These are phyloP conservation scores for Telmatherina bonti DNA, from an alignment of 2,797 vertebrate species.

Conservation along the genomic window DNA sequence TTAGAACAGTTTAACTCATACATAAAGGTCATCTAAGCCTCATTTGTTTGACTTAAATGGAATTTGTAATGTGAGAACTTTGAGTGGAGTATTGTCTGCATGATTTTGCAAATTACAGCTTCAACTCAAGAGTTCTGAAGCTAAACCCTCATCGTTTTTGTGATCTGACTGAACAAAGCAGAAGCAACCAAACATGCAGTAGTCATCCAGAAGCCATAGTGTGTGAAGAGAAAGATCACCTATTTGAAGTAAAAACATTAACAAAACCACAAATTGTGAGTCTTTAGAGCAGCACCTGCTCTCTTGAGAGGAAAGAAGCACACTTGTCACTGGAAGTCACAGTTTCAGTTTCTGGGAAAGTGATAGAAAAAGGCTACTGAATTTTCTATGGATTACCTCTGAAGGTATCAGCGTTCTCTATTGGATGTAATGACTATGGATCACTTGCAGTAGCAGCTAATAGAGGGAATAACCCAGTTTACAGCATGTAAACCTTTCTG, in stretches of 20 bases:
- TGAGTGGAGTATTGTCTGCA: not conserved
- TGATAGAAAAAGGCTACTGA: not conserved
- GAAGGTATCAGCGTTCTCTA: not conserved
- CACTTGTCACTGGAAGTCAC: conserved; percentile 42
- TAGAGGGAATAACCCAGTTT: not conserved
- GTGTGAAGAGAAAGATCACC: conserved; percentile 16
- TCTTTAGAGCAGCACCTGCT: conserved; percentile 45
- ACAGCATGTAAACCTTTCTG: not conserved
- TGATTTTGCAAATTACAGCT: conserved; percentile 7
- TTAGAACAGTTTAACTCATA: not conserved
- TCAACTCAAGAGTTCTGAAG: conserved; percentile 6
- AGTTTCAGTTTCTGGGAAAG: conserved; percentile 18
- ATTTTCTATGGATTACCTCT: not conserved
- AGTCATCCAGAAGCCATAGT: conserved; percentile 14
- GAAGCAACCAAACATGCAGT: conserved; percentile 29
- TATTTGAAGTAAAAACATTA: conserved; percentile 27
- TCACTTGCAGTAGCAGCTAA: not conserved
- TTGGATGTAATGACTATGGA: not conserved
- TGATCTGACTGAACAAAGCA: conserved; percentile 26
- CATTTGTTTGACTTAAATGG: conserved; percentile 17
- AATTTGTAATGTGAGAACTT: conserved; percentile 20
- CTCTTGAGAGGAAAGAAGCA: conserved; percentile 31
- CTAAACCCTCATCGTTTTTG: conserved; percentile 10
- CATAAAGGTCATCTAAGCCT: conserved; percentile 2
- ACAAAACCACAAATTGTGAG: conserved; percentile 15